phyloP scores from a whole-genome alignment of 92 coral and sea anemone genomes.

The Ricordea florida region DNA sequence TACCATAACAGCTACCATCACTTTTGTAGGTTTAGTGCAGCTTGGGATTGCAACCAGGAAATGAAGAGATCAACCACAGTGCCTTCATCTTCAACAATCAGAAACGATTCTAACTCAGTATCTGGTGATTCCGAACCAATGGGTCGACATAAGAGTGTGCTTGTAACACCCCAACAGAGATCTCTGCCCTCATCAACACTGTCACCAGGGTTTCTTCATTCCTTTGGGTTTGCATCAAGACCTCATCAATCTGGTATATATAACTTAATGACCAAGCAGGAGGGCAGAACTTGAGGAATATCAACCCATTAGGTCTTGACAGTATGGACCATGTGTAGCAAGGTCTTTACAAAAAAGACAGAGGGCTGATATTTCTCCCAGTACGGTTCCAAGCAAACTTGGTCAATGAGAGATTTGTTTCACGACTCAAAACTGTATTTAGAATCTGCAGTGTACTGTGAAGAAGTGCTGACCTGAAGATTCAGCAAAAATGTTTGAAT shows the following conservation, averaged over 20 bases:
- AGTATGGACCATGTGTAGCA: too few relatives aligned
- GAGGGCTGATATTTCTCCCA: too few relatives aligned
- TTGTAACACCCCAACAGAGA: background rate
- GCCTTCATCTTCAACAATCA: background rate
- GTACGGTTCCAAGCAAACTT: too few relatives aligned
- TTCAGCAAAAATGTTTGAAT: too few relatives aligned
- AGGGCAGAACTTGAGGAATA: background rate
- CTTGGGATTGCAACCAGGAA: background rate
- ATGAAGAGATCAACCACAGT: constrained; percentile 8
- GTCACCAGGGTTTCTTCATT: constrained; percentile 11
- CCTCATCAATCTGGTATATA: constrained; percentile 20
- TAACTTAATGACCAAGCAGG: background rate
- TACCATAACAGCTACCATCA: too few relatives aligned
- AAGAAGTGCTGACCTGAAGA: too few relatives aligned
- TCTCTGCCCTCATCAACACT: background rate
- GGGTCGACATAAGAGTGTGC: constrained; percentile 7
- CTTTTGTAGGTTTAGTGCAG: too few relatives aligned
- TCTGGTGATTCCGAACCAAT: background rate
- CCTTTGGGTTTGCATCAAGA: constrained; percentile 15
- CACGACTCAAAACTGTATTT: too few relatives aligned
- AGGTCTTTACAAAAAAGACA: too few relatives aligned
- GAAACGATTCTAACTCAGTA: background rate
- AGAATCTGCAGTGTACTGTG: too few relatives aligned
- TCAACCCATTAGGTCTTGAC: background rate
- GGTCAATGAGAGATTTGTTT: too few relatives aligned